These are phyloP conservation scores for Schizopygopsis pylzovi DNA, from an alignment of 2,797 vertebrate genomes.

Conservation along the genomic window DNA sequence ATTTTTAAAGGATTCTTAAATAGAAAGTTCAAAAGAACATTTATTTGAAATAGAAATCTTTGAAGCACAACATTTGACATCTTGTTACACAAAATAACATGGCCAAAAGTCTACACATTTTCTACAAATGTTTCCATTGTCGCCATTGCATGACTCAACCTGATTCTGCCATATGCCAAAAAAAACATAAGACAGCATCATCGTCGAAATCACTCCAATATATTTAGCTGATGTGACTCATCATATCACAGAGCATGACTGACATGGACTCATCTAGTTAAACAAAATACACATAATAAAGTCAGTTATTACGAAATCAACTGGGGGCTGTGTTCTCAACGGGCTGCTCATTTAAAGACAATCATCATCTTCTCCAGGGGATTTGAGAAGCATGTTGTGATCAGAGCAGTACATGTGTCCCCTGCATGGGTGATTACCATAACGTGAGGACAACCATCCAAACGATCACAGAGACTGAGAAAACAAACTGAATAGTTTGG, in stretches of 20 bases:
- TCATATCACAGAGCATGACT: constrained; percentile 25
- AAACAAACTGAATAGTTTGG: not conserved
- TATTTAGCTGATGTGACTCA: constrained; percentile 7
- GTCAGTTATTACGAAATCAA: constrained; percentile 12
- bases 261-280: constrained; percentile 26
- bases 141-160: not conserved
- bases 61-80: not conserved
- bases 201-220: not conserved
- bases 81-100: not conserved
- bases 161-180: not conserved
- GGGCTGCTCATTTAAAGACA: constrained; percentile 36
- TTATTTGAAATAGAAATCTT: not conserved
- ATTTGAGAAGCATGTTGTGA: constrained; percentile 16
- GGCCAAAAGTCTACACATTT: not conserved
- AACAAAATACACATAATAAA: constrained; percentile 30
- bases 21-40: not conserved
- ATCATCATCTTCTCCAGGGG: constrained; percentile 3
- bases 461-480: not conserved
- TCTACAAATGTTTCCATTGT: constrained; percentile 9
- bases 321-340: constrained; percentile 11
- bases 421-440: not conserved
- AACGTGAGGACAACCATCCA: not conserved
- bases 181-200: not conserved
- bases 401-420: not conserved
- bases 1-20: not conserved